These are phyloP conservation scores for Actias luna DNA, from an alignment of 2,888 invertebrate genomes.

Conservation along the genomic window DNA sequence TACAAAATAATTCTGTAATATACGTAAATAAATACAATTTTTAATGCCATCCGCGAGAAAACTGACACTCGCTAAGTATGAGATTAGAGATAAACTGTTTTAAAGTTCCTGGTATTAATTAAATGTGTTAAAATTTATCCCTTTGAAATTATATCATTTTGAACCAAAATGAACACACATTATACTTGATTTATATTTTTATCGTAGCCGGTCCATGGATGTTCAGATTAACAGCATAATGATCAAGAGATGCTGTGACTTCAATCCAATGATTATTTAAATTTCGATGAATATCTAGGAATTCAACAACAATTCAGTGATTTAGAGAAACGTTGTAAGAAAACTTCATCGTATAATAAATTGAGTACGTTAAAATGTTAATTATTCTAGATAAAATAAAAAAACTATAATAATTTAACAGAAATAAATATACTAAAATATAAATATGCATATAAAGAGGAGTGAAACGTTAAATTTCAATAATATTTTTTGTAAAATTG, in stretches of 20 bases:
- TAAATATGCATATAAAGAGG: too few species aligned
- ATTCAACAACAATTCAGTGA: not conserved
- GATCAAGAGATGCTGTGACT: not conserved
- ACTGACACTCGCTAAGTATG: too few species aligned
- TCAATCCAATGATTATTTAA: conserved; percentile 1
- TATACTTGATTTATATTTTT: not conserved
- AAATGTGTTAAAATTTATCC: not conserved
- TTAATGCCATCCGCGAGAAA: too few species aligned
- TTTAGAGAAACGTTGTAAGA: not conserved
- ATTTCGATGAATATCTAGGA: conserved; percentile 5
- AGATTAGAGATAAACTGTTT: too few species aligned
- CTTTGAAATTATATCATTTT: not conserved
- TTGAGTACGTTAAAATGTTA: conserved; percentile 5
- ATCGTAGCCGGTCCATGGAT: not conserved
- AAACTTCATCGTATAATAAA: not conserved
- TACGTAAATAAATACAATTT: too few species aligned
- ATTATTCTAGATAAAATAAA: too few species aligned
- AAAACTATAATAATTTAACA: too few species aligned
- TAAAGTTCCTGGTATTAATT: too few species aligned
- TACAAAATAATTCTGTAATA: too few species aligned
- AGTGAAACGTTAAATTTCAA: too few species aligned
- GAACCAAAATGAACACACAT: not conserved
- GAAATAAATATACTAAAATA: too few species aligned
- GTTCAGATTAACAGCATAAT: not conserved
- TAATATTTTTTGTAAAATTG: too few species aligned